A percentile compares a stretch with the other conserved stretches of the same genome.
Conservation (phyloP, 2,113 vertebrate genomes). For the Tenebrosternarchus preto region DNA sequence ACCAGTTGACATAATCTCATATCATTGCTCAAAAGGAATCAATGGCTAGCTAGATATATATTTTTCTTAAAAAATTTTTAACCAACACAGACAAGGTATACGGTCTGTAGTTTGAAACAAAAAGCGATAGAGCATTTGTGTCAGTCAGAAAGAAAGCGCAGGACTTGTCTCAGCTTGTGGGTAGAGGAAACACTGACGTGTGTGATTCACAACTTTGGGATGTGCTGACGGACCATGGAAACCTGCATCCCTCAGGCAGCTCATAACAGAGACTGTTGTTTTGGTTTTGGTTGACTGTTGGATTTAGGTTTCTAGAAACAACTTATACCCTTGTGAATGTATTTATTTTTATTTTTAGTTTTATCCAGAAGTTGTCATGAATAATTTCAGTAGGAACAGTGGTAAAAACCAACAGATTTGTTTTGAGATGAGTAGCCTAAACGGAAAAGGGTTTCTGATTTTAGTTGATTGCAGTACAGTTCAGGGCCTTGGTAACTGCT, state of each 20-base stretch:
- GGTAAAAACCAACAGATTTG: no score
- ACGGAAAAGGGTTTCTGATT: background rate
- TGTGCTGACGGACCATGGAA: background rate
- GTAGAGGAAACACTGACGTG: background rate
- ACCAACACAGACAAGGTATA: no score
- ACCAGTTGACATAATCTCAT: background rate
- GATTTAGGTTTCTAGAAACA: background rate
- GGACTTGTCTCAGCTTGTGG: slow-evolving; percentile 42
- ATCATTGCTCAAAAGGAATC: background rate
- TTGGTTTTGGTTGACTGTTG: no score
- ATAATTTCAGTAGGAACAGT: slow-evolving; percentile 1
- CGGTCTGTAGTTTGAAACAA: background rate
- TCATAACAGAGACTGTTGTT: background rate
- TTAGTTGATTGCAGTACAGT: background rate
- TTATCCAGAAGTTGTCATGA: background rate
- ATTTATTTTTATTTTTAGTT: background rate
- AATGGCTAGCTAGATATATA: no score
- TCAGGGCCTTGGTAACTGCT: background rate
- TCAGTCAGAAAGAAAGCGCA: background rate
- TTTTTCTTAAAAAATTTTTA: no score
- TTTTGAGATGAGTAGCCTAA: background rate
- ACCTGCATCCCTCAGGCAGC: background rate
- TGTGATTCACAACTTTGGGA: slow-evolving; percentile 15
- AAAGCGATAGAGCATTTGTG: background rate
- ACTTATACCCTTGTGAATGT: background rate